These are phyloP conservation scores for Callospermophilus lateralis DNA, from an alignment of 2,113 vertebrate species.

Conservation along the genomic window DNA sequence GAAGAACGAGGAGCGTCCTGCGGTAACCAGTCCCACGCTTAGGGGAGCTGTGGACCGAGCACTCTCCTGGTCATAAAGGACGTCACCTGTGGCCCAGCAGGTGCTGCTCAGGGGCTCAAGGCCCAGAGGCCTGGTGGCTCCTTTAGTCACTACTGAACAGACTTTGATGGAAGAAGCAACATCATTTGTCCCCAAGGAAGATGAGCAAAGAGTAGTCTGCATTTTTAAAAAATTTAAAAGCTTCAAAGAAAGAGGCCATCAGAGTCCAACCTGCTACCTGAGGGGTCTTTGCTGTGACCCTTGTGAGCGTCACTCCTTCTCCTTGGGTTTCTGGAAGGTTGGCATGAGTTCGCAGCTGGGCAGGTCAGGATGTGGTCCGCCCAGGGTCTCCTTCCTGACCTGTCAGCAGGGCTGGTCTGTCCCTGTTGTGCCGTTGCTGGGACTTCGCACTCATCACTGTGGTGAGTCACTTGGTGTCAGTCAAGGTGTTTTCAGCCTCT, in stretches of 20 bases:
- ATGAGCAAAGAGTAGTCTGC: not conserved
- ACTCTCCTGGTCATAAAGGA: slow-evolving; percentile 51
- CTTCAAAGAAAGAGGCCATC: not conserved
- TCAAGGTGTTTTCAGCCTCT: not conserved
- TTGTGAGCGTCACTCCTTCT: not conserved
- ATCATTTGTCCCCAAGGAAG: not conserved
- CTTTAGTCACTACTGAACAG: not conserved
- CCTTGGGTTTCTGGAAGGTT: not conserved
- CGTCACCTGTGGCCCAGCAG: not conserved
- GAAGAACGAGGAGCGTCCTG: not conserved
- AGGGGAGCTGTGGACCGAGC: slow-evolving; percentile 42
- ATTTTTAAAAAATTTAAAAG: not conserved
- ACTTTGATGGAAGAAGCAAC: not conserved
- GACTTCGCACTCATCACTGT: not conserved
- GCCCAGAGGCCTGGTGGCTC: not conserved
- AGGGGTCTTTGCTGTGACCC: not conserved
- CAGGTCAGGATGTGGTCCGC: not conserved
- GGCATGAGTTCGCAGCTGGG: not conserved
- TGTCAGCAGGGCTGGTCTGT: not conserved
- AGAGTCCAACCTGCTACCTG: not conserved
- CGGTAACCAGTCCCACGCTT: not conserved
- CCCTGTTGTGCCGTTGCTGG: not conserved
- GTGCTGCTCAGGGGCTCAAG: not conserved
- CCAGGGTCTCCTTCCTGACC: not conserved
- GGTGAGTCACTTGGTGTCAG: not conserved